Conservation (phyloP, 2,888 invertebrate species). For the Amiota minor region DNA sequence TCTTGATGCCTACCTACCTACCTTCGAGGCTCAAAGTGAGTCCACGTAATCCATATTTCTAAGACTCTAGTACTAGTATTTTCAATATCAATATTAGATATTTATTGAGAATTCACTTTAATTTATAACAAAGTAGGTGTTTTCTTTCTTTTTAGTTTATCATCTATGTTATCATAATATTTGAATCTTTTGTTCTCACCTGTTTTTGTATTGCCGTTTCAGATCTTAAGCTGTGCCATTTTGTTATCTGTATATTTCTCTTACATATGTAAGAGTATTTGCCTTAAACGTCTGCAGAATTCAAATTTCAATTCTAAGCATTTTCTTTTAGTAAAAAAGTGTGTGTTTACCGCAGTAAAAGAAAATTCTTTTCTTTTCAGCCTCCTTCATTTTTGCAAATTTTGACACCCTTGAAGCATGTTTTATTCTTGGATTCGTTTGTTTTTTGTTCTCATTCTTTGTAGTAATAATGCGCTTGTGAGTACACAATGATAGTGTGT, state of each 20-base stretch:
- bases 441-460: background rate
- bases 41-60: background rate
- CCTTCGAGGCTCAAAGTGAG: background rate
- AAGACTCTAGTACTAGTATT: background rate
- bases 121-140: slow-evolving; percentile 22
- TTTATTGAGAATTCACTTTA: background rate
- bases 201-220: slow-evolving; percentile 54
- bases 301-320: too few relatives aligned
- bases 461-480: slow-evolving; percentile 39
- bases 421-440: background rate
- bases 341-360: too few relatives aligned
- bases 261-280: too few relatives aligned
- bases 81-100: background rate
- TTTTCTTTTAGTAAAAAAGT: too few relatives aligned
- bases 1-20: slow-evolving; percentile 24
- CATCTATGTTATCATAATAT: slow-evolving; percentile 47
- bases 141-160: slow-evolving; percentile 38
- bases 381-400: slow-evolving; percentile 17
- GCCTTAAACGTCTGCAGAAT: too few relatives aligned
- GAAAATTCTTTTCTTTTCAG: too few relatives aligned
- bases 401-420: slow-evolving; percentile 31
- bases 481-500: slow-evolving; percentile 9
- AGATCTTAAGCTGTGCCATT: slow-evolving; percentile 39
- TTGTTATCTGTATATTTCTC: background rate
- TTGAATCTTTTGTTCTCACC: slow-evolving; percentile 60